Evolutionary conservation across 2,888 invertebrate genomes (phyloP).

Genomic region (Anticlea derivata): DNA sequence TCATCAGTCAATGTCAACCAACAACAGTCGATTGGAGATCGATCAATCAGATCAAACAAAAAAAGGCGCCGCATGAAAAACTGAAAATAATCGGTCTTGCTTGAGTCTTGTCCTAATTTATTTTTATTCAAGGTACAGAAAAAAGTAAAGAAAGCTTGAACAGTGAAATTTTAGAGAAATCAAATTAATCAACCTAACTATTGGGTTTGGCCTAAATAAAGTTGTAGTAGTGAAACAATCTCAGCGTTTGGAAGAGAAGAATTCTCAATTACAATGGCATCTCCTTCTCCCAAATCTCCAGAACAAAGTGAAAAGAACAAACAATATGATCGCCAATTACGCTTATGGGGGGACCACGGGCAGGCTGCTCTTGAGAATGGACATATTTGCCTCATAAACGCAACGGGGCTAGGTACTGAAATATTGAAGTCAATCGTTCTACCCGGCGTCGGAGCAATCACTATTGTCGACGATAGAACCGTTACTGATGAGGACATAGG

Average conservation of each 20-base stretch:
- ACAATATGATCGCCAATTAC: constrained; percentile 93
- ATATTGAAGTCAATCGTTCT: constrained; percentile 96
- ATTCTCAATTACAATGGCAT: constrained; percentile 78
- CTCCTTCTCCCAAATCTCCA: constrained; percentile 88
- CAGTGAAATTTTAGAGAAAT: no score
- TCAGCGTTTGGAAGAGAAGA: not conserved
- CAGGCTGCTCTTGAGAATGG: constrained; percentile 94
- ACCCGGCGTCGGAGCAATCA: constrained; percentile 96
- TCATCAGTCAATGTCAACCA: no score
- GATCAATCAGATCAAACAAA: no score
- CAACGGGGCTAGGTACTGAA: constrained; percentile 96
- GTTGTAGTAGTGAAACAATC: no score
- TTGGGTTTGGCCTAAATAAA: no score
- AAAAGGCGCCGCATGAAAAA: no score
- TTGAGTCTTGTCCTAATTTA: no score
- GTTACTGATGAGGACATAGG: constrained; percentile 96
- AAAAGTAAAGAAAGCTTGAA: no score
- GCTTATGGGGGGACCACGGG: constrained; percentile 99
- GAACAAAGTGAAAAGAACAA: constrained; percentile 89
- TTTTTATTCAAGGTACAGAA: no score
- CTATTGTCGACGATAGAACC: constrained; percentile 94
- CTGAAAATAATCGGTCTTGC: no score
- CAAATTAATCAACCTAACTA: not conserved
- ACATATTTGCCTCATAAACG: constrained; percentile 96
- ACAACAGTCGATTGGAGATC: no score